Conservation (phyloP, 2,113 vertebrate genomes). For the Anhinga anhinga region DNA sequence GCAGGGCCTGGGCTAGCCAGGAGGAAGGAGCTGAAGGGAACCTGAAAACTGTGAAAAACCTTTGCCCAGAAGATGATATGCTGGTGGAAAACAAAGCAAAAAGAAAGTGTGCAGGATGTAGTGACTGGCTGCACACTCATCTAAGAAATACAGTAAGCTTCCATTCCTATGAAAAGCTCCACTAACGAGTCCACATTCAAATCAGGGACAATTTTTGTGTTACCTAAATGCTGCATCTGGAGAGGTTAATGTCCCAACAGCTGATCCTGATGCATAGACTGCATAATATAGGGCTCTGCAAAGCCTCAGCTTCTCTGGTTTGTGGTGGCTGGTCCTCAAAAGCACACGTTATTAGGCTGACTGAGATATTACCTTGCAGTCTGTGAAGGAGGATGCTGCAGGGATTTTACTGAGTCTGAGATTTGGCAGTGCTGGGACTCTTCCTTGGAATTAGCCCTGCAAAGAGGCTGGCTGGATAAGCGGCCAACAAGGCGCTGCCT, state of each 20-base stretch:
- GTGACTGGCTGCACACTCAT: background rate
- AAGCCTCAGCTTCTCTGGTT: background rate
- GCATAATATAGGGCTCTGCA: background rate
- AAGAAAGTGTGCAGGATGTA: background rate
- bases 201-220: background rate
- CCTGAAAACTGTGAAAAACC: background rate
- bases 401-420: background rate
- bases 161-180: background rate
- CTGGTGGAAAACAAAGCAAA: background rate
- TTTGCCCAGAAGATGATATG: background rate
- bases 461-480: background rate
- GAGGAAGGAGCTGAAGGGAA: background rate
- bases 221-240: background rate
- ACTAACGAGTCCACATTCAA: rapidly evolving
- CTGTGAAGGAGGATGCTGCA: background rate
- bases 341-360: background rate
- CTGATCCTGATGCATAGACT: background rate
- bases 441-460: background rate
- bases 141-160: background rate
- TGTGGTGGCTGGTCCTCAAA: background rate
- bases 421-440: background rate
- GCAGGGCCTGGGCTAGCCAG: background rate
- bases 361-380: background rate
- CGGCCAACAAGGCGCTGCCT: background rate
- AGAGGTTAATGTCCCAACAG: background rate